Base-by-base conservation (phyloP, 2,888 invertebrate genomes). In the Aspidapion aeneum region DNA sequence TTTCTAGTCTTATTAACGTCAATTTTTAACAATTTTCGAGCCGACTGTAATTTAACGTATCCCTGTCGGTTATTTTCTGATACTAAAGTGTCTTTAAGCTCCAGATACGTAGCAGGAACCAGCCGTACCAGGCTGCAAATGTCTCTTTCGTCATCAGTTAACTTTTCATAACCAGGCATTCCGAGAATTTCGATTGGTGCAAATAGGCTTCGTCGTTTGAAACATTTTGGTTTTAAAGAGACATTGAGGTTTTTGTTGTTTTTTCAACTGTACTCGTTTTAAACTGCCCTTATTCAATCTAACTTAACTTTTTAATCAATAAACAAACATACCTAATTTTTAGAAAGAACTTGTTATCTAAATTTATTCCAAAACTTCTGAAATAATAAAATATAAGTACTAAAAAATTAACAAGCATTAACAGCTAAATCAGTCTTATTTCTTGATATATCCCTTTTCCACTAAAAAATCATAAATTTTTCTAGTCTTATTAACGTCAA, bases 1-100 rank as follows among this genome's bases (percentile, higher is more conserved):
- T 93, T 93, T 67, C 95, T 86, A 0, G 96, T 96, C 79, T 92
- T 92, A 78, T 95, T 95, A 1, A 96, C 96, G 82, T 96, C 96
- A 71, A 96, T 96, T 80, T 95, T 96, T 50, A 96, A 85, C 55
- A 95, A 83, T 54, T 85, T 85, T 59, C 96, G 82, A 0, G 96
- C 96, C 75, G 93, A 93, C 1, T 93, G 87, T 66, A 96, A 81
- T 66, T 89, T 85, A 3, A 96, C 80, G 63, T 85, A 87, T 0
- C 91, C 90, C 64, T 85, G 81, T 77, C 91, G 94, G 65, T 87
- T 84, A 78, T 90, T 91, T 76, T 96, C 95, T 0, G 84, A 77
- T 48, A 91, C 85, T 3, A 96, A 79, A 57, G 88, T 82, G 50
- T 86, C 85, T 73, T 92, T 91, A 72, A 93, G 90, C 63, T 93